Evolutionary conservation across 1,140 invertebrate species (phyloP), one percentile per base, ranked within the genome.

Genomic region (Lasioglossum albipes): DNA sequence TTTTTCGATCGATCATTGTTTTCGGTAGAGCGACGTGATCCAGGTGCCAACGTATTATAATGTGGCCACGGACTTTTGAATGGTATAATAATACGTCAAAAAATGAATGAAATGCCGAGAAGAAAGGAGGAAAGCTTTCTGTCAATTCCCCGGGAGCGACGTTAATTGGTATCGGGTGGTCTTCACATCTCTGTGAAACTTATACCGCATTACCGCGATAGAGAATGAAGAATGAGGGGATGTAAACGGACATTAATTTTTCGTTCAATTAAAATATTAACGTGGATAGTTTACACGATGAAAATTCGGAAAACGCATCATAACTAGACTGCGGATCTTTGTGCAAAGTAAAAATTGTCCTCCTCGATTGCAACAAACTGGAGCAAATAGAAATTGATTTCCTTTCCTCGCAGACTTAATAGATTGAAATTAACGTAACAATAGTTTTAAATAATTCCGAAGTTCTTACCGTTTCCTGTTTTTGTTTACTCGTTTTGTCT

Each of bases 111-210:
- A 75, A 75, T 52, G 13, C 36, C 42, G 12, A 49, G n/a, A 54
- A 61, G 77, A 18, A 67, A 22, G 42, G 64, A 61, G 54, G 41
- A 67, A 75, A 68, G 16, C 71, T 41, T 16, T 61, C 72, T 61
- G 71, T 80, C 78, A 61, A 10, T 75, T 52, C 71, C 4, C 7
- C 16, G 20, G 31, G 76, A 66, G 27, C 31, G 76, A 79, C 61
- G 22, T 73, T 79, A 79, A 79, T 79, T 79, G 69, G 49, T 79
- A 77, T 77, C 31, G 57, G 57, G 59, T 71, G 42, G 75, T 16
- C 41, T 69, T 59, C 59, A 20, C 42, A n/a, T 62, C 49, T 31
- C 27, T 64, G 36, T 31, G 70, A 71, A 72, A 49, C 45, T 77
- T 45, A 77, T 61, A 49, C 57, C 66, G 27, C 20, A 42, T 69